These are phyloP conservation scores for Lasioglossum leucozonium DNA, from an alignment of 2,888 invertebrate genomes.

Conservation along the genomic window DNA sequence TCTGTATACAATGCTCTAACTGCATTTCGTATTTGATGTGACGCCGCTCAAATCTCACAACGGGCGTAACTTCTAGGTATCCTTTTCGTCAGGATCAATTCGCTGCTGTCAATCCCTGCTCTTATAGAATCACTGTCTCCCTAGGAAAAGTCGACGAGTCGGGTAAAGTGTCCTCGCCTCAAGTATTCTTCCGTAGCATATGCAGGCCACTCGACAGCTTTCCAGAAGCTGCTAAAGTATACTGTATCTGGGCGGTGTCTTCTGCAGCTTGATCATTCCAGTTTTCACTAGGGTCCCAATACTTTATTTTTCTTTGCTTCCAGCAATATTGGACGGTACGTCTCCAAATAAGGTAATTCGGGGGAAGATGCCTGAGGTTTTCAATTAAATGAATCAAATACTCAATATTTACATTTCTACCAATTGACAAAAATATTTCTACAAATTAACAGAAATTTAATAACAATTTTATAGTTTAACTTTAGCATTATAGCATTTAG, in stretches of 20 bases:
- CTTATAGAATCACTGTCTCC: constrained; percentile 1
- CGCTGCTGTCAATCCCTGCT: not conserved
- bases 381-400: too few relatives aligned
- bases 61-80: not conserved
- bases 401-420: too few relatives aligned
- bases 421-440: too few relatives aligned
- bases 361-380: too few relatives aligned
- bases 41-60: not conserved
- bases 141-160: not conserved
- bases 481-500: too few relatives aligned
- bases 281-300: not conserved
- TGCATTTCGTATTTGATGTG: not conserved
- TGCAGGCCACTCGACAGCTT: not conserved
- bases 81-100: not conserved
- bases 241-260: not conserved
- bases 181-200: not conserved
- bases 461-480: too few relatives aligned
- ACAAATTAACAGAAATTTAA: too few relatives aligned
- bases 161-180: not conserved
- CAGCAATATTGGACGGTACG: not conserved
- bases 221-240: not conserved
- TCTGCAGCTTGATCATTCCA: not conserved
- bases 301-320: not conserved
- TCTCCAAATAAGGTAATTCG: too few relatives aligned
- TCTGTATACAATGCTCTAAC: too few relatives aligned